phyloP scores from a whole-genome alignment of 53 echinoderm and acorn worm genomes.

The Henricia sp. region DNA sequence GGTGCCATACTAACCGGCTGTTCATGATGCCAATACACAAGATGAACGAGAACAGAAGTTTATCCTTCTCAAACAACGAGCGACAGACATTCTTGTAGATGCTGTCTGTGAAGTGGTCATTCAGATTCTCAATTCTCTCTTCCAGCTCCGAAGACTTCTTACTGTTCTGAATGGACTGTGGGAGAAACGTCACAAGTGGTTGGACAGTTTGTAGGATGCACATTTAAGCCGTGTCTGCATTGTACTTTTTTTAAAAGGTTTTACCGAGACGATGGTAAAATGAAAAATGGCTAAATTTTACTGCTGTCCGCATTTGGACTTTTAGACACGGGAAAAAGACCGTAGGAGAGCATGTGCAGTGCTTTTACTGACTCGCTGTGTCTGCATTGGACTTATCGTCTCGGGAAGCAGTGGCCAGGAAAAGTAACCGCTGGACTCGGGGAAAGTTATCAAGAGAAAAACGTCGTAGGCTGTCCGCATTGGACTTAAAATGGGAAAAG shows the following conservation, averaged over 20 bases:
- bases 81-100: slow-evolving; percentile 96
- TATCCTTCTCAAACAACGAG: slow-evolving; percentile 98
- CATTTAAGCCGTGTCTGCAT: neutral
- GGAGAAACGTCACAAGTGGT: neutral
- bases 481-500: too few species aligned
- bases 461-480: too few species aligned
- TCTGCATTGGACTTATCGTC: too few species aligned
- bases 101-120: slow-evolving; percentile 98
- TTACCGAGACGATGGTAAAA: too few species aligned
- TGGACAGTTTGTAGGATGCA: neutral
- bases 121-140: slow-evolving; percentile 93
- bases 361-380: too few species aligned
- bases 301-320: too few species aligned
- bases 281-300: too few species aligned
- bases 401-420: too few species aligned
- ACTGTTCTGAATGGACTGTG: slow-evolving; percentile 95
- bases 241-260: too few species aligned
- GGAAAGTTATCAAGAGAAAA: too few species aligned
- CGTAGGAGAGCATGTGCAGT: too few species aligned
- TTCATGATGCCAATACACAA: slow-evolving; percentile 89
- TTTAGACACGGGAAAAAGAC: neutral
- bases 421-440: too few species aligned
- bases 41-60: slow-evolving; percentile 94
- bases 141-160: slow-evolving; percentile 84
- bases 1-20: slow-evolving; percentile 75